phyloP scores from a whole-genome alignment of 2,113 vertebrate species.

The Thermophis baileyi region DNA sequence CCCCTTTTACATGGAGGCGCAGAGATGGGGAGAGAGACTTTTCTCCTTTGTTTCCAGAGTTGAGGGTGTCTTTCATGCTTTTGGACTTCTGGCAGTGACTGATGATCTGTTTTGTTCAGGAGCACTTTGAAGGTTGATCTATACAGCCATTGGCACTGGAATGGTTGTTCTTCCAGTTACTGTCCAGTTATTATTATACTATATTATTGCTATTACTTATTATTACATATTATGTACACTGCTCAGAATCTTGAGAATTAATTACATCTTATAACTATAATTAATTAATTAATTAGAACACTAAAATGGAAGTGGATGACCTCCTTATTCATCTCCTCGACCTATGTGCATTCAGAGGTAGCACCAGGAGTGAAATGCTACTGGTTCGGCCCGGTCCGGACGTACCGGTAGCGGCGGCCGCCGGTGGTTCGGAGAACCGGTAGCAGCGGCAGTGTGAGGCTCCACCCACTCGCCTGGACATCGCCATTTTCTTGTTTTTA shows the following conservation, averaged over 20 bases:
- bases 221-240: background rate
- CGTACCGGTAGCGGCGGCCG: too few species aligned
- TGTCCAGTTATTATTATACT: background rate
- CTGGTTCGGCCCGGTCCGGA: too few species aligned
- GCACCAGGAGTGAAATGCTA: too few species aligned
- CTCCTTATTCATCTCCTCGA: background rate
- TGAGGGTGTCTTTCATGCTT: background rate
- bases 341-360: background rate
- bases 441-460: too few species aligned
- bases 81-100: background rate
- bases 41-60: background rate
- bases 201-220: background rate
- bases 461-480: too few species aligned
- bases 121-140: background rate
- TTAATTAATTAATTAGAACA: background rate
- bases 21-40: background rate
- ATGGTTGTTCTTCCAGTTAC: background rate
- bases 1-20: background rate
- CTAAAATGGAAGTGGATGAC: background rate
- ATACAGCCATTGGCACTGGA: background rate
- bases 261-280: background rate
- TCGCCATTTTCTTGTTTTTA: too few species aligned
- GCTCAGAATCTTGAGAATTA: background rate
- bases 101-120: background rate
- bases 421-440: too few species aligned